Percentiles rank a stretch among this genome's conserved stretches.
Evolutionary conservation across 2,888 invertebrate genomes (phyloP).

Genomic region (Cheilosia vernalis): DNA sequence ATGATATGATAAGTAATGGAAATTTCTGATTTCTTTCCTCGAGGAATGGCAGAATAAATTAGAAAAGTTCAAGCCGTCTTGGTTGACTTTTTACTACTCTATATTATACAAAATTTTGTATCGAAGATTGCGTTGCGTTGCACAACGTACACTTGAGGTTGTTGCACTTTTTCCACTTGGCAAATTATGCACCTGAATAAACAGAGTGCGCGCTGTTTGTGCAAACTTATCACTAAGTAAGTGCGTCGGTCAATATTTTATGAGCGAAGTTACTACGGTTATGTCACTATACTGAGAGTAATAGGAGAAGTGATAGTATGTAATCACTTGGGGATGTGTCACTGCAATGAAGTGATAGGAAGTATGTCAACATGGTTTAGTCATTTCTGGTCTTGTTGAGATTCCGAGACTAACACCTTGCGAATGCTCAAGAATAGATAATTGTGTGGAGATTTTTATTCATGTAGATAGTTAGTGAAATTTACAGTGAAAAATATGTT

Average conservation of each 20-base stretch:
- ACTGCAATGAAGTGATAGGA: too few species aligned
- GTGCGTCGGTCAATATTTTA: neutral
- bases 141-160: neutral
- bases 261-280: neutral
- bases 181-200: neutral
- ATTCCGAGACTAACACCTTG: too few species aligned
- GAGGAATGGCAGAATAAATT: conserved; percentile 47
- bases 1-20: conserved; percentile 50
- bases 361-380: too few species aligned
- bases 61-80: conserved; percentile 36
- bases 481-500: too few species aligned
- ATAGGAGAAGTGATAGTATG: neutral
- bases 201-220: conserved; percentile 1
- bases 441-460: too few species aligned
- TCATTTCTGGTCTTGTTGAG: too few species aligned
- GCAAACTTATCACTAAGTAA: neutral
- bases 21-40: conserved; percentile 40
- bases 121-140: conserved; percentile 7
- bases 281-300: neutral
- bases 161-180: conserved; percentile 9
- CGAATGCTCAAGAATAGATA: too few species aligned
- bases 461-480: too few species aligned
- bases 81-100: neutral
- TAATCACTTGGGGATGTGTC: neutral
- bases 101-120: conserved; percentile 2